A percentile compares a stretch with the other conserved stretches of the same genome.
phyloP scores from a whole-genome alignment of 2,797 vertebrate species.

The Periparus ater region DNA sequence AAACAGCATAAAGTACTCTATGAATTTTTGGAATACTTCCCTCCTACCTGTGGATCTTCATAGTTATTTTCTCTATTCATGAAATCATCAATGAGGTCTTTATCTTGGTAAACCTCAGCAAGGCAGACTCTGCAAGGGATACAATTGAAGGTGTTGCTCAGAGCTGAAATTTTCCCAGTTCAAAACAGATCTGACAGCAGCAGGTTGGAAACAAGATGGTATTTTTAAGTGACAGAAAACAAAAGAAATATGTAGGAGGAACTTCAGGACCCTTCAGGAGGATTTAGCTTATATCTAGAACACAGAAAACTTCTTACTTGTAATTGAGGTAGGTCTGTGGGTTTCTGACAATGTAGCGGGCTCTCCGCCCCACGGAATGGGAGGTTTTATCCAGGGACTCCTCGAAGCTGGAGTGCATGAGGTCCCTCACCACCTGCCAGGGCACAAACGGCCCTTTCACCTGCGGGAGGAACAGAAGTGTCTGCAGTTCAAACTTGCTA shows the following conservation, averaged over 20 bases:
- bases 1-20: not conserved
- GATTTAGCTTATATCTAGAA: not conserved
- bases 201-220: not conserved
- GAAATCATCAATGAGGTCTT: constrained; percentile 82
- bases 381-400: constrained; percentile 95
- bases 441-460: constrained; percentile 88
- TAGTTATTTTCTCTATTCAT: constrained; percentile 84
- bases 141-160: not conserved
- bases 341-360: constrained; percentile 92
- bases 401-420: constrained; percentile 88
- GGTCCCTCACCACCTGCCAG: constrained; percentile 90
- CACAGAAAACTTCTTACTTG: constrained; percentile 75
- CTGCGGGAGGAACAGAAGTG: constrained; percentile 58
- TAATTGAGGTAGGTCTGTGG: constrained; percentile 93
- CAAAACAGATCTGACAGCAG: not conserved
- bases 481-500: not conserved
- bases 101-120: constrained; percentile 94
- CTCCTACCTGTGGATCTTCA: constrained; percentile 81
- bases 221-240: not conserved
- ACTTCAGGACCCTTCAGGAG: not conserved
- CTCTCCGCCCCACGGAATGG: constrained; percentile 86
- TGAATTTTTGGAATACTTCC: not conserved
- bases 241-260: not conserved
- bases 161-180: not conserved
- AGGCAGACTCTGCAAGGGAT: constrained; percentile 86